These are phyloP conservation scores for Yponomeuta evonymella DNA, from an alignment of 2,888 invertebrate species.

Conservation along the genomic window DNA sequence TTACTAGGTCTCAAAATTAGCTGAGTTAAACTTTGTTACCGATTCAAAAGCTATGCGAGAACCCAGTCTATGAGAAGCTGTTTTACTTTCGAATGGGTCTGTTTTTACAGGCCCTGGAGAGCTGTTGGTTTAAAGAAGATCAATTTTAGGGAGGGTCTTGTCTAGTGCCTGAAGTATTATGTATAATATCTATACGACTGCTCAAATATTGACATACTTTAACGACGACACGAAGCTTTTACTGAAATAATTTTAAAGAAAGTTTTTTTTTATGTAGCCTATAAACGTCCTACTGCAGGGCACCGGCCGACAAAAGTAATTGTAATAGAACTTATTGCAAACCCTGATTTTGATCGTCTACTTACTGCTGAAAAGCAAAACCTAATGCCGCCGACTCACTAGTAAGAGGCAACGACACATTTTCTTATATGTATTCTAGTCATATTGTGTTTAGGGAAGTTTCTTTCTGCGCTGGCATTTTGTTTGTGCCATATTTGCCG, in stretches of 20 bases:
- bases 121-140: background rate
- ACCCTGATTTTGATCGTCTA: background rate
- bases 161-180: background rate
- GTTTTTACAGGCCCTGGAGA: background rate
- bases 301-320: too few species aligned
- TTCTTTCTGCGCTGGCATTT: slow-evolving; percentile 30
- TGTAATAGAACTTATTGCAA: background rate
- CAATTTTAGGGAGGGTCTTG: background rate
- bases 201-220: too few species aligned
- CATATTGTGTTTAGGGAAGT: slow-evolving; percentile 36
- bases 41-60: background rate
- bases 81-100: background rate
- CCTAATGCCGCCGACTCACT: background rate
- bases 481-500: slow-evolving; percentile 15
- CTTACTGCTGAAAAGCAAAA: background rate
- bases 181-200: too few species aligned
- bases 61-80: background rate
- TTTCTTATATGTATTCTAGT: slow-evolving; percentile 21
- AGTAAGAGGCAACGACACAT: background rate
- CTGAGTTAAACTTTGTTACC: too few species aligned
- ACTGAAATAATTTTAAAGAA: too few species aligned
- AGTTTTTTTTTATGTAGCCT: too few species aligned
- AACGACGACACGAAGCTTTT: too few species aligned
- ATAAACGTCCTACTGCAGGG: too few species aligned
- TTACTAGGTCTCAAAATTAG: too few species aligned